Percentiles rank a stretch among this genome's conserved stretches.
These are phyloP conservation scores for Hiodon alosoides DNA, from an alignment of 2,113 vertebrate genomes.

Conservation along the genomic window DNA sequence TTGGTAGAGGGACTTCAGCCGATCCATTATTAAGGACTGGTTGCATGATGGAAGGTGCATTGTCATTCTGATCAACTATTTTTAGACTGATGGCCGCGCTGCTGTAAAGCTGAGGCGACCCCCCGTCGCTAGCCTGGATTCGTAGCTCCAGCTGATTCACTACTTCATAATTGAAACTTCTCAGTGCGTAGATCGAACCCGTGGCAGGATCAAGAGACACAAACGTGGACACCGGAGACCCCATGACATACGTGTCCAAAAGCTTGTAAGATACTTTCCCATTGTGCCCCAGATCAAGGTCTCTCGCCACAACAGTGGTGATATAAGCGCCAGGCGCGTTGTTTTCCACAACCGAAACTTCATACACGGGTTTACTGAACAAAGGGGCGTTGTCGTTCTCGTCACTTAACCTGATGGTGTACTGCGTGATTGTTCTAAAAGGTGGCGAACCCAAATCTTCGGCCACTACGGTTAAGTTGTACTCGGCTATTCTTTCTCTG, in stretches of 20 bases:
- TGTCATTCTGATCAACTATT: slow-evolving; percentile 90
- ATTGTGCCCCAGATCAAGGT: slow-evolving; percentile 78
- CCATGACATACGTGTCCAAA: slow-evolving; percentile 70
- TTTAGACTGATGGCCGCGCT: slow-evolving; percentile 77
- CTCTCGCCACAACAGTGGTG: slow-evolving; percentile 72
- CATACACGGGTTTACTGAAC: slow-evolving; percentile 72
- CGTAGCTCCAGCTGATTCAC: slow-evolving; percentile 79
- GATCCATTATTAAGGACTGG: slow-evolving; percentile 79
- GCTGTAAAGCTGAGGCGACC: slow-evolving; percentile 84
- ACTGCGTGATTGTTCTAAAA: slow-evolving; percentile 72
- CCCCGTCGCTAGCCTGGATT: slow-evolving; percentile 82
- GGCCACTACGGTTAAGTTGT: slow-evolving; percentile 86
- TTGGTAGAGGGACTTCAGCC: slow-evolving; percentile 78
- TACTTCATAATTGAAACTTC: slow-evolving; percentile 88
- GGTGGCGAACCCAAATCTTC: slow-evolving; percentile 84
- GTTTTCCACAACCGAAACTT: slow-evolving; percentile 79
- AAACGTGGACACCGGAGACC: slow-evolving; percentile 77
- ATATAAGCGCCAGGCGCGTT: slow-evolving; percentile 81
- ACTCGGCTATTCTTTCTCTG: slow-evolving; percentile 80
- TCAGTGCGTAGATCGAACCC: slow-evolving; percentile 81
- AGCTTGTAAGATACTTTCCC: slow-evolving; percentile 81
- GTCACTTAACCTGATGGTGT: slow-evolving; percentile 75
- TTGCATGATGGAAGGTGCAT: slow-evolving; percentile 75
- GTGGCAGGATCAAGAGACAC: slow-evolving; percentile 85
- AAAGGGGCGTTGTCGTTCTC: slow-evolving; percentile 87